Evolutionary conservation across 2,888 invertebrate species (phyloP), one percentile per base, ranked within the genome.

Genomic region (Eumerus sabulonum): DNA sequence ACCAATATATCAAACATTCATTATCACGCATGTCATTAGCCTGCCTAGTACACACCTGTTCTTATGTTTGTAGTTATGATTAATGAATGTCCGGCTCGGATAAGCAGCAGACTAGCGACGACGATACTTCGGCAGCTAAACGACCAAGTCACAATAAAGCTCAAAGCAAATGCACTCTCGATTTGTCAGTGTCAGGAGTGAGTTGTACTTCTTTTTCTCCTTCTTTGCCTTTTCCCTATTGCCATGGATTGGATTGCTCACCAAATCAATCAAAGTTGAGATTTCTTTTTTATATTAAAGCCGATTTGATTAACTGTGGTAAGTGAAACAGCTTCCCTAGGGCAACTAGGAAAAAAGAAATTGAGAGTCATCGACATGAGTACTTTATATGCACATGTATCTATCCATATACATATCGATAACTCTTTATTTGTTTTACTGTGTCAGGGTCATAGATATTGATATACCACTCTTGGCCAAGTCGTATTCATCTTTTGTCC

Each of bases 401-500:
- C 27, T 27, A 4, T 4, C 27, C 2, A 7, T 27, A 27, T 27
- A 14, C 36, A 27, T 27, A 14, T 16, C 9, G n/a, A 9, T 9
- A 35, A 3, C 9, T 9, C 36, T 40, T 12, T 54, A 18, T 54
- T 40, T 9, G 3, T 18, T 17, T 19, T n/a, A 42, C 40, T 54
- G 13, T 38, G 54, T 54, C 54, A 54, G 40, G 54, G 54, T 40
- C 18, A 40, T 38, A n/a, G 9, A 54, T 17, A 27, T n/a, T n/a
- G n/a, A n/a, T n/a, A n/a, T n/a, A n/a, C n/a, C 27, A 27, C 27
- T 27, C 27, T 27, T 27, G 27, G 27, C 7, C 27, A 27, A 27
- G 27, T 7, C 27, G 27, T 27, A 27, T 7, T 27, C 27, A 27
- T 2, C 27, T 7, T 27, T 27, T 27, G 27, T 27, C 27, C 27